Conservation (phyloP, 2,888 invertebrate species). For the Epinotia bilunana region DNA sequence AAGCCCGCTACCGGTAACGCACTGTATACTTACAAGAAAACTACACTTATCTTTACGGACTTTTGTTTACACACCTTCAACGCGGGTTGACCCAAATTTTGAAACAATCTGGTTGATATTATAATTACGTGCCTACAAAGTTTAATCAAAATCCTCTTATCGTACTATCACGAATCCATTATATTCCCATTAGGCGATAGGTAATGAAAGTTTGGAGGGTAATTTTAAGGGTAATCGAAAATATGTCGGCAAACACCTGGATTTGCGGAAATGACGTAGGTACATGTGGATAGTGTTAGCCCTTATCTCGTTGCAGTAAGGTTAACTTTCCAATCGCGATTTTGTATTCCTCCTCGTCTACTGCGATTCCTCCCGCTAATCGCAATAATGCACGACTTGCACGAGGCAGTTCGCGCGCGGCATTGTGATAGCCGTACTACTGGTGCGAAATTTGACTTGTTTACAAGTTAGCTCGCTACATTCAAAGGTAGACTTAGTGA, state of each 20-base stretch:
- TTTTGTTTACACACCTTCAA: slow-evolving; percentile 3
- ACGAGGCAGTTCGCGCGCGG: too few species aligned
- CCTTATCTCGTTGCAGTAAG: neutral
- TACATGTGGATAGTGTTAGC: neutral
- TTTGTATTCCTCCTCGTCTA: too few species aligned
- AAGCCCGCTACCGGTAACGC: too few species aligned
- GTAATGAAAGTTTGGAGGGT: slow-evolving; percentile 32
- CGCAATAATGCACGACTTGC: too few species aligned
- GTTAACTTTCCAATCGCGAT: too few species aligned
- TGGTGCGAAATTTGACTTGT: too few species aligned
- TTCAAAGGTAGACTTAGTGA: too few species aligned
- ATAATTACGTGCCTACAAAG: slow-evolving; percentile 35
- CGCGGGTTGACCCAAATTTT: slow-evolving; percentile 24
- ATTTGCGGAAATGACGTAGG: neutral
- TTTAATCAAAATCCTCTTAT: slow-evolving; percentile 41
- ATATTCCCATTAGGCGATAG: slow-evolving; percentile 39
- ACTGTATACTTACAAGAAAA: too few species aligned
- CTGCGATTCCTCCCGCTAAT: too few species aligned
- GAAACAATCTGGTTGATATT: slow-evolving; percentile 29
- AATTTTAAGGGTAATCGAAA: slow-evolving; percentile 36
- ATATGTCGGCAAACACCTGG: slow-evolving; percentile 19
- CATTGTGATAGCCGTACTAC: too few species aligned
- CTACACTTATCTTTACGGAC: too few species aligned
- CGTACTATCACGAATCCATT: slow-evolving; percentile 34
- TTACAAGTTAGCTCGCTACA: too few species aligned